phyloP scores from a whole-genome alignment of 2,888 invertebrate species.

The Ormyrus thymus region DNA sequence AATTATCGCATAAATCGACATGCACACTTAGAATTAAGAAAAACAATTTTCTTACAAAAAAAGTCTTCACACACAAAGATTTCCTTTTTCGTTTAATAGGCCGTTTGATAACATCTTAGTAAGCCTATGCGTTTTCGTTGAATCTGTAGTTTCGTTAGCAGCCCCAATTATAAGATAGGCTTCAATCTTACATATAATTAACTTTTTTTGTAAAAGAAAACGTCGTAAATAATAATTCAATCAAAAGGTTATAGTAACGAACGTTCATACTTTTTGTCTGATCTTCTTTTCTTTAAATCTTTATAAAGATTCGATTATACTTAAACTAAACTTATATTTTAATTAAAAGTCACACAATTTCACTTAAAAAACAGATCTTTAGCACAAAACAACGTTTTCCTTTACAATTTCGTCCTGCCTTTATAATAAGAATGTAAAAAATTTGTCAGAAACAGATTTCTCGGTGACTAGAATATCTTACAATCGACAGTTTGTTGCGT shows the following conservation, averaged over 20 bases:
- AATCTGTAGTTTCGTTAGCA: constrained; percentile 20
- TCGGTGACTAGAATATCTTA: constrained; percentile 74
- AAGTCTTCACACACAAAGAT: constrained; percentile 39
- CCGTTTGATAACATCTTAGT: constrained; percentile 12
- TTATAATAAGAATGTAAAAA: constrained; percentile 51
- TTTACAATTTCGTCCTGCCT: constrained; percentile 42
- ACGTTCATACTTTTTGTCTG: not conserved
- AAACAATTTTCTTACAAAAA: constrained; percentile 31
- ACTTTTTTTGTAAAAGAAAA: constrained; percentile 38
- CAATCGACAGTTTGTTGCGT: constrained; percentile 65
- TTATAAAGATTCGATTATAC: not conserved
- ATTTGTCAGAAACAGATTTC: constrained; percentile 69
- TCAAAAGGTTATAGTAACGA: not conserved
- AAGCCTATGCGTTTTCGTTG: constrained; percentile 46
- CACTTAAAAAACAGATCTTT: not conserved
- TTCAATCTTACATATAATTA: constrained; percentile 36
- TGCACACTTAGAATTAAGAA: constrained; percentile 41
- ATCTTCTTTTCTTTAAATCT: not conserved
- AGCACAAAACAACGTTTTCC: constrained; percentile 26
- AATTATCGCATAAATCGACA: constrained; percentile 32
- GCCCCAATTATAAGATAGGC: constrained; percentile 9
- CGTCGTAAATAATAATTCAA: constrained; percentile 23
- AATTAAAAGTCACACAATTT: not conserved
- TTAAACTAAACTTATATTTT: not conserved
- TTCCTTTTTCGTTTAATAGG: constrained; percentile 18